Evolutionary conservation across 2,113 vertebrate species (phyloP).

Genomic region (Ondatra zibethicus): DNA sequence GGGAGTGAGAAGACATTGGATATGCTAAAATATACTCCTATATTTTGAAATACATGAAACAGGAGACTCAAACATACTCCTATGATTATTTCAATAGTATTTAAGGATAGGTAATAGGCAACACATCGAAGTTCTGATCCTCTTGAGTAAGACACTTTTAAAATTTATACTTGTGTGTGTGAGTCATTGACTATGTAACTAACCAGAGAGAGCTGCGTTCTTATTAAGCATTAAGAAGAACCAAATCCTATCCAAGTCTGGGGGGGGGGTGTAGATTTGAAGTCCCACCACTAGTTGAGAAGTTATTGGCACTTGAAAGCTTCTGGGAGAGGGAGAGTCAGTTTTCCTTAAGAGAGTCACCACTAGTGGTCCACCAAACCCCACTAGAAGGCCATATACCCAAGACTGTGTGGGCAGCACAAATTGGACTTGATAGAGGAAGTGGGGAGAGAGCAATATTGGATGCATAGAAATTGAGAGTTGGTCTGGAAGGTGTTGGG

Average conservation of each 20-base stretch:
- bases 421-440: no score
- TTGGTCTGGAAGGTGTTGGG: not conserved
- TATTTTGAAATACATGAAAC: not conserved
- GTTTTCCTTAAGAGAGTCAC: not conserved
- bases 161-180: not conserved
- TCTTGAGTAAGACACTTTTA: not conserved
- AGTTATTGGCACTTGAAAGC: not conserved
- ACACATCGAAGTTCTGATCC: not conserved
- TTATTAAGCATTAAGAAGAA: conserved; percentile 2
- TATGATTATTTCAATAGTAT: not conserved
- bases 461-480: not conserved
- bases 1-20: not conserved
- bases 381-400: not conserved
- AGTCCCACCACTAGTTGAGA: not conserved
- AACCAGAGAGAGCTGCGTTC: not conserved
- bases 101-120: not conserved
- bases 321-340: not conserved
- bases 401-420: no score
- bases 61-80: not conserved
- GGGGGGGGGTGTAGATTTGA: not conserved
- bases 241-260: not conserved
- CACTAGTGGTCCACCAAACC: not conserved
- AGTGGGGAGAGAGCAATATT: not conserved
- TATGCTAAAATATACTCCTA: not conserved
- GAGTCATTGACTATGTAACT: not conserved